Base-by-base conservation (phyloP, 2,797 vertebrate genomes). In the Paramormyrops hopkinsi region DNA sequence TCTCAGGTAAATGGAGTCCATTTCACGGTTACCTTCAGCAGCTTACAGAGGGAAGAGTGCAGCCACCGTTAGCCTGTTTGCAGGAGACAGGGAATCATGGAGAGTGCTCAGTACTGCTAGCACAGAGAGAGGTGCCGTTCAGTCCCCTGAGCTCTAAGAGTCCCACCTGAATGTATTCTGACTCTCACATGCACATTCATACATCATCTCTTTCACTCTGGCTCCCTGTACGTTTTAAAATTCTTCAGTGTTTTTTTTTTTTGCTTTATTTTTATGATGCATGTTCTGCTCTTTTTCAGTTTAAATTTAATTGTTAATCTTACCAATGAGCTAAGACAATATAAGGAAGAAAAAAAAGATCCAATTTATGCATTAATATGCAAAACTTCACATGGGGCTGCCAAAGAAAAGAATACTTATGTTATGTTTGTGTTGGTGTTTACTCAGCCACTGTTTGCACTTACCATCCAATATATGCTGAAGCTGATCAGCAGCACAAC, bases 1-100 rank as follows among this genome's bases (percentile, higher is more conserved):
- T 48, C 87, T 69, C 79, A 88, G 8, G 86, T 41, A 50, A 41
- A 37, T 37, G 48, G 22, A 4, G 19, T 88, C 8, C 25, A 69
- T 33, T 69, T 65, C 25, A 65, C 62, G 3, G 62, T 12, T 33
- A 69, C 29, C 62, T 69, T 4, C 25, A 14, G 62, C 25, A 69
- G 25, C 25, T 69, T 33, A 14, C 25, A 33, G 62, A 14, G 25
- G 76, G 85, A 82, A 65, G 59, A 37, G 56, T 76, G 50, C 29
- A n/a, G 22, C 56, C 4, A 22, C 33, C 7, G 25, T 29, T 79
- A 65, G 41, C 22, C 17, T 88, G 48, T 65, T 33, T 79, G 1
- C 89, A 98, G 97, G 54, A 62, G n/a, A 96, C 92, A 96, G 96
- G 92, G 96, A 93, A n/a, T n/a, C 6, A 59, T 0, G 4, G 53